Evolutionary conservation across 2,888 invertebrate genomes (phyloP).

Genomic region (Petrophora chlorosata): DNA sequence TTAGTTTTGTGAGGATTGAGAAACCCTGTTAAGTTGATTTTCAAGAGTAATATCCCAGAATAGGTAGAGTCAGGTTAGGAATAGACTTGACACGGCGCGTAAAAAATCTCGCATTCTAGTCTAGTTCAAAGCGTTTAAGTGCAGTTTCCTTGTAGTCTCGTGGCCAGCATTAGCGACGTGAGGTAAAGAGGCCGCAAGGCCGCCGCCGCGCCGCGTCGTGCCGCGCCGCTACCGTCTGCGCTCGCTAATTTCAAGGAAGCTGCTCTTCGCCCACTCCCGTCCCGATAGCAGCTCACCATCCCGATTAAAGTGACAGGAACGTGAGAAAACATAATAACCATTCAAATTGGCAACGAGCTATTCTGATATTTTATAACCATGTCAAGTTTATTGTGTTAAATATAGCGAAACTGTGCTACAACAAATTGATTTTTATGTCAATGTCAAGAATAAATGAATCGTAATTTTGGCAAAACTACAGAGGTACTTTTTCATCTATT

Average conservation of each 20-base stretch:
- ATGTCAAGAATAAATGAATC: too few relatives aligned
- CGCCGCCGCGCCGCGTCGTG: not conserved
- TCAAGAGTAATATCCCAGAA: not conserved
- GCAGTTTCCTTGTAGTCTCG: slow-evolving; percentile 1
- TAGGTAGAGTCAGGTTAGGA: not conserved
- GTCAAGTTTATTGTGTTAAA: too few relatives aligned
- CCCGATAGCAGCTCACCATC: not conserved
- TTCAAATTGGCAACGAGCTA: not conserved
- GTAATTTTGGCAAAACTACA: too few relatives aligned
- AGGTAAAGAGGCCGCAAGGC: slow-evolving; percentile 17
- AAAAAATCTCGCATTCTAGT: slow-evolving; percentile 2
- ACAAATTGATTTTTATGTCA: too few relatives aligned
- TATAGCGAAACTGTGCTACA: too few relatives aligned
- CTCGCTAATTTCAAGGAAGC: slow-evolving; percentile 28
- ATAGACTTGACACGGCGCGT: too few relatives aligned
- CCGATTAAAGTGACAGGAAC: too few relatives aligned
- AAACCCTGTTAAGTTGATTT: too few relatives aligned
- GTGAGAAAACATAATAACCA: too few relatives aligned
- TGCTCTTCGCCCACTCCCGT: slow-evolving; percentile 1
- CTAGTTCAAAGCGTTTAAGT: not conserved
- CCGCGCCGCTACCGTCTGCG: slow-evolving; percentile 4
- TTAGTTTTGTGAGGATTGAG: too few relatives aligned
- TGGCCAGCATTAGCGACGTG: not conserved
- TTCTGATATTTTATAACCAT: too few relatives aligned
- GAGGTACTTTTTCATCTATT: too few relatives aligned